Base-by-base conservation (phyloP, 2,888 invertebrate genomes). In the Strigamia transsilvanica region DNA sequence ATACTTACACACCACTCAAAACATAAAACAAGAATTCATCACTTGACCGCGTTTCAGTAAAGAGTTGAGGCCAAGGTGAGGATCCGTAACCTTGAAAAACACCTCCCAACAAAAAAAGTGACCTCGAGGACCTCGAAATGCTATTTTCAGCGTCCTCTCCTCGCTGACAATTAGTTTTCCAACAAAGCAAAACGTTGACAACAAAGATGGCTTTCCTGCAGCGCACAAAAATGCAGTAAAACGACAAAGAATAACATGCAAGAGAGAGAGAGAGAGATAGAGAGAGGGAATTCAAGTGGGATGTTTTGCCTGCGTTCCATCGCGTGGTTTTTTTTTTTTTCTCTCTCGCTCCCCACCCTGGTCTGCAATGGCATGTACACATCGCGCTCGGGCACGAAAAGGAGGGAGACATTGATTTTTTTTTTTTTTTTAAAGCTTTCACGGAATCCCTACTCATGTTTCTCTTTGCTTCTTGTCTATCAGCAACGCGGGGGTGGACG, bases 361-460 rank as follows among this genome's bases (percentile, higher is more conserved):
- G 38, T 79, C 23, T 79, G 79, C 79, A 79, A 79, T 42, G 79
- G 73, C 73, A 73, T 73, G 73, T 73, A 32, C 32, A 73, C 32
- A 73, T 32, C 73, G 13, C 73, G 73, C 73, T 73, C 73, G 73
- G 73, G 27, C 32, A 32, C 73, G 73, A 32, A 73, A 73, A 7
- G 73, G 73, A 73, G 73, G 18, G 66, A 34, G 81, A 81, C 81
- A 81, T 81, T 61, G 81, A 81, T 81, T 80, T 81, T 79, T 81
- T 80, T 81, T 80, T 81, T 79, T 81, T 80, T 79, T 81, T 81
- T 81, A 81, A 81, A 81, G 81, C 81, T 61, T 66, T 81, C 32
- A 73, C 73, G 15, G 66, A 41, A 66, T 66, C 38, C 41, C 34
- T 81, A 81, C 81, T 81, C 66, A 81, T 81, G 81, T 81, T 81